These are phyloP conservation scores for Caenorhabditis inopinata DNA, from an alignment of 1,140 invertebrate species.

Conservation along the genomic window DNA sequence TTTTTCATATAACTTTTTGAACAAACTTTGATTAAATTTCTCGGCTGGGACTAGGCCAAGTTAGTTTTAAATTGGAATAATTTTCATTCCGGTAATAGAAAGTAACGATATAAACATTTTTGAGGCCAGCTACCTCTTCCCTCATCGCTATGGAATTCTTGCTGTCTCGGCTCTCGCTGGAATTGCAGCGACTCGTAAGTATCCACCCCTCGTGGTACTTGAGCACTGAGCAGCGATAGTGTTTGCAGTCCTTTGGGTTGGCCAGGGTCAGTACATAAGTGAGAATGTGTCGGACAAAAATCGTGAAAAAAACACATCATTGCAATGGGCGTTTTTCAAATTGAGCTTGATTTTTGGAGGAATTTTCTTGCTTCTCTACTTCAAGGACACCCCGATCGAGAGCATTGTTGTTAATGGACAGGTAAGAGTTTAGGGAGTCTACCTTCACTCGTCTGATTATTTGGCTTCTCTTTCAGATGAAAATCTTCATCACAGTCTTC, in stretches of 20 bases:
- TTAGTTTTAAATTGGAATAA: no score
- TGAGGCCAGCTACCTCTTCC: no score
- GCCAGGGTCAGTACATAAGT: neutral
- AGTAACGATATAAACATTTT: no score
- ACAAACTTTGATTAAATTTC: no score
- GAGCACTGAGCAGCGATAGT: no score
- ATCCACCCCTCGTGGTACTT: no score
- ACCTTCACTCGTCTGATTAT: neutral
- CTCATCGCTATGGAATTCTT: neutral
- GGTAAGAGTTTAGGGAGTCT: neutral
- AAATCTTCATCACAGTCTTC: neutral
- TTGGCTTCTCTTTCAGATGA: neutral
- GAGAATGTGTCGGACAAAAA: slow-evolving; percentile 49
- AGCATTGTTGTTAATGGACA: neutral
- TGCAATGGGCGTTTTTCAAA: slow-evolving; percentile 47
- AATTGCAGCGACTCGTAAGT: neutral
- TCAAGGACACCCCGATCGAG: slow-evolving; percentile 50
- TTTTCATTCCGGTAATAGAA: no score
- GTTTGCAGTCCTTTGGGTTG: neutral
- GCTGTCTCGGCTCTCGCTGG: neutral
- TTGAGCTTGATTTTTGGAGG: neutral
- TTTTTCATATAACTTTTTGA: no score
- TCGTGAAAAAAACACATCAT: slow-evolving; percentile 37
- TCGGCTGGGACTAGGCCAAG: no score
- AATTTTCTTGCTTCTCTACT: slow-evolving; percentile 47